Percentiles rank a stretch among this genome's conserved stretches.
These are phyloP conservation scores for Papilio gigon DNA, from an alignment of 2,888 invertebrate genomes.

Conservation along the genomic window DNA sequence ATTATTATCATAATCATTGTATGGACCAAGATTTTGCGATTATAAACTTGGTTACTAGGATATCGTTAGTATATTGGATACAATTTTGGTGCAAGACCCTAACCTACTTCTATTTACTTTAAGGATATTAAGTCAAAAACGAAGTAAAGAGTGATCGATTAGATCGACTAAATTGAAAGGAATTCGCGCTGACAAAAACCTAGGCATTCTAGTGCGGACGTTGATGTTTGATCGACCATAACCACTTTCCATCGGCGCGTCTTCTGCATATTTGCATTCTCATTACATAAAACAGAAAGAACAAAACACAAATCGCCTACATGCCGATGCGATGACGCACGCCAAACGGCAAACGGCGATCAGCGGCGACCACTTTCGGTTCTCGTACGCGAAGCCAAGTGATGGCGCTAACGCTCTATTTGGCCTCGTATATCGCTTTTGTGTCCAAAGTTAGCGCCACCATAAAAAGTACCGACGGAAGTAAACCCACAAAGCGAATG, in stretches of 20 bases:
- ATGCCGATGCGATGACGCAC: constrained; percentile 55
- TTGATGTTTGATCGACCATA: constrained; percentile 32
- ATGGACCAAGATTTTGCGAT: too few relatives aligned
- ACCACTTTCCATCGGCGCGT: constrained; percentile 38
- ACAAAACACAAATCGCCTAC: constrained; percentile 44
- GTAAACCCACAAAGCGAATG: constrained; percentile 78
- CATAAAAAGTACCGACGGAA: constrained; percentile 77
- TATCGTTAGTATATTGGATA: too few relatives aligned
- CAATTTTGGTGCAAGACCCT: too few relatives aligned
- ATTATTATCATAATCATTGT: too few relatives aligned
- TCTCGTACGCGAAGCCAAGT: constrained; percentile 45
- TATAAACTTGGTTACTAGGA: too few relatives aligned
- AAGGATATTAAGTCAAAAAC: not conserved
- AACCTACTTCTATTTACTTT: not conserved
- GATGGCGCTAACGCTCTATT: constrained; percentile 66
- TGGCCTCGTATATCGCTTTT: constrained; percentile 60
- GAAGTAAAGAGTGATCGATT: not conserved
- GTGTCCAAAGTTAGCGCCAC: constrained; percentile 77
- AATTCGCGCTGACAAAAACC: constrained; percentile 21
- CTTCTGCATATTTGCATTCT: constrained; percentile 37
- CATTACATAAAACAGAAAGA: constrained; percentile 42
- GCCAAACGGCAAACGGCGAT: constrained; percentile 39
- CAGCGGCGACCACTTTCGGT: constrained; percentile 44
- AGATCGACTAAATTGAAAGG: constrained; percentile 1
- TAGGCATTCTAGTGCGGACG: constrained; percentile 24